A percentile compares a stretch with the other conserved stretches of the same genome.
These are phyloP conservation scores for Melanotaenia pygmaea DNA, from an alignment of 2,797 vertebrate genomes.

Conservation along the genomic window DNA sequence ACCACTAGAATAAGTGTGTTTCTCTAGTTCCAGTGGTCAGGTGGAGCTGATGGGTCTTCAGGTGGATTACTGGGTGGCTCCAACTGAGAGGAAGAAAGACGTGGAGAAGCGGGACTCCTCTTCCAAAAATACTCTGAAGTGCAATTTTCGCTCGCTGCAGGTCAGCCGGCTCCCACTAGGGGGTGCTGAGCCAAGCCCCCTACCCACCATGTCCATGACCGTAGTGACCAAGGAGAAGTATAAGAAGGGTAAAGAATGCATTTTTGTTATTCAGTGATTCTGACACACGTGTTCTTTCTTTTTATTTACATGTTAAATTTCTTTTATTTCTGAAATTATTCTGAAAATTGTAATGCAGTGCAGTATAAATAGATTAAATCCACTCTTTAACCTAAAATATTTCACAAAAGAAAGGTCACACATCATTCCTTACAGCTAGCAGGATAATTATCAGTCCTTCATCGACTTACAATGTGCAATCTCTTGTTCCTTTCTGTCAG, in stretches of 20 bases:
- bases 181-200: constrained; percentile 83
- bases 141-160: constrained; percentile 99
- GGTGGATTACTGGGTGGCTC: constrained; percentile 96
- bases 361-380: background rate
- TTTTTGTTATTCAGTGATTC: background rate
- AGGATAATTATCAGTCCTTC: constrained; percentile 11
- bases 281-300: background rate
- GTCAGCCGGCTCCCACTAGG: constrained; percentile 94
- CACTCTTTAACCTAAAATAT: constrained; percentile 6
- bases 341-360: background rate
- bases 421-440: background rate
- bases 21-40: constrained; percentile 80
- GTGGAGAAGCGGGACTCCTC: constrained; percentile 91
- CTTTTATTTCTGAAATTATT: background rate
- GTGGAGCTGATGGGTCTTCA: constrained; percentile 96
- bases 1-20: no score
- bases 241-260: constrained; percentile 88
- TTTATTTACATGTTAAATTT: background rate
- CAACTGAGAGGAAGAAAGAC: constrained; percentile 91
- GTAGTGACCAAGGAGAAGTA: constrained; percentile 99
- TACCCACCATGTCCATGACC: constrained; percentile 96
- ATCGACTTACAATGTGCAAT: constrained; percentile 25
- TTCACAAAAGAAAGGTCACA: background rate
- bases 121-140: constrained; percentile 96
- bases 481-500: constrained; percentile 78